Evolutionary conservation across 2,113 vertebrate species (phyloP).

Genomic region (Pelobates fuscus): DNA sequence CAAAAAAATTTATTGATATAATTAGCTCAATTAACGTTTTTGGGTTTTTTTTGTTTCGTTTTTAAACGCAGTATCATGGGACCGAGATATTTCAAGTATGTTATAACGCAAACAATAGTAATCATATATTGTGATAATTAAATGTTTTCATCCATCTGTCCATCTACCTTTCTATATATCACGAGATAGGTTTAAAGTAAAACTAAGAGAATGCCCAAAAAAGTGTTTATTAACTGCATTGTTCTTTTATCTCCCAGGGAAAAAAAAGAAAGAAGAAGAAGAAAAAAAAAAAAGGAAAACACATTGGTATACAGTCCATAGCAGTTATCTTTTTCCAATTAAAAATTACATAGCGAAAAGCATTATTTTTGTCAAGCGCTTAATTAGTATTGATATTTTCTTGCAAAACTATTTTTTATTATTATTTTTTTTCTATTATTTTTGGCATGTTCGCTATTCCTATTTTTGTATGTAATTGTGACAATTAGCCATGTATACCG

Average conservation of each 20-base stretch:
- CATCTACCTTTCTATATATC: too few species aligned
- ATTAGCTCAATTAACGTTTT: too few species aligned
- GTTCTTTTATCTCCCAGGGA: background rate
- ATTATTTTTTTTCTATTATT: constrained; percentile 61
- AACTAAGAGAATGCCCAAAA: too few species aligned
- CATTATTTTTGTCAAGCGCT: background rate
- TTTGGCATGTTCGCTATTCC: constrained; percentile 65
- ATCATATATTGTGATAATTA: background rate
- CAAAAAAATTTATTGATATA: background rate
- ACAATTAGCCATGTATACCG: constrained; percentile 72
- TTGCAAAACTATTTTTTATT: constrained; percentile 56
- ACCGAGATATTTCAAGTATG: background rate
- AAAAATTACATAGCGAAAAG: constrained; percentile 45
- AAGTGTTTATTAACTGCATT: constrained; percentile 6
- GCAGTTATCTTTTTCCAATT: constrained; percentile 47
- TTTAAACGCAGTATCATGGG: too few species aligned
- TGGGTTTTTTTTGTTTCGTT: too few species aligned
- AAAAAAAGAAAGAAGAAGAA: too few species aligned
- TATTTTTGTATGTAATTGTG: constrained; percentile 79
- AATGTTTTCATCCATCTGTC: background rate
- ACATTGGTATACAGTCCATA: constrained; percentile 1
- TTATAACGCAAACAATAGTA: background rate
- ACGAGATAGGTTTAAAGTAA: too few species aligned
- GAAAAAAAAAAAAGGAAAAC: too few species aligned
- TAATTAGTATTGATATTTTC: constrained; percentile 45